These are phyloP conservation scores for Drosophila grimshawi DNA, from an alignment of 1,140 invertebrate species.

Conservation along the genomic window DNA sequence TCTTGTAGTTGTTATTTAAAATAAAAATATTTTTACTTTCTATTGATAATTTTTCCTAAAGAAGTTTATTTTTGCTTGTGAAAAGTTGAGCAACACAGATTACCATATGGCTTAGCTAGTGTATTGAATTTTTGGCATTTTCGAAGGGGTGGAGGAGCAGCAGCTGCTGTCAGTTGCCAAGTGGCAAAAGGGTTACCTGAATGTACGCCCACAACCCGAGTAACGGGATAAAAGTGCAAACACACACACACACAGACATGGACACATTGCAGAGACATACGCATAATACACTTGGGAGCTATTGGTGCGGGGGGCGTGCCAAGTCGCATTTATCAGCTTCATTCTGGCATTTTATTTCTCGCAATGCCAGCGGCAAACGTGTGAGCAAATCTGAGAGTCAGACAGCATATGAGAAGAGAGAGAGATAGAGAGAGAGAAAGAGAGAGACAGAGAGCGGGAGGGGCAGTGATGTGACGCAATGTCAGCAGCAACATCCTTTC, in stretches of 20 bases:
- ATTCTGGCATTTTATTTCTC: slow-evolving; percentile 70
- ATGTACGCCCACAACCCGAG: not conserved
- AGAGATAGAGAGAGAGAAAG: not conserved
- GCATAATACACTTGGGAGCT: slow-evolving; percentile 35
- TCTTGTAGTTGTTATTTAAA: not conserved
- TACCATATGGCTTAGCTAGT: slow-evolving; percentile 1
- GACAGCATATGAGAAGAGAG: not conserved
- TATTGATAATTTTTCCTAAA: not conserved
- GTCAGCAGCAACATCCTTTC: slow-evolving; percentile 64
- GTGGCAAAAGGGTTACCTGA: slow-evolving; percentile 38
- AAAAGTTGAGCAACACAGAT: not conserved
- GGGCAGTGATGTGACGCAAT: slow-evolving; percentile 34
- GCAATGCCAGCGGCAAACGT: slow-evolving; percentile 41
- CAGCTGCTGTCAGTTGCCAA: slow-evolving; percentile 52
- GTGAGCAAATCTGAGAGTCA: slow-evolving; percentile 57
- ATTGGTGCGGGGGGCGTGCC: slow-evolving; percentile 51
- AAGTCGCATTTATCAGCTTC: slow-evolving; percentile 78
- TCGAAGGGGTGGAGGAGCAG: not conserved
- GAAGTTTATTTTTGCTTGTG: not conserved
- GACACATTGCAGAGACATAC: not conserved
- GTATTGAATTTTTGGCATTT: not conserved
- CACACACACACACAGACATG: not conserved
- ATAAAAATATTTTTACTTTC: not conserved
- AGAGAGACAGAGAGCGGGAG: not conserved
- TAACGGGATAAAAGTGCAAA: no score